Base-by-base conservation (phyloP, 2,797 vertebrate species). In the Martes flavigula region DNA sequence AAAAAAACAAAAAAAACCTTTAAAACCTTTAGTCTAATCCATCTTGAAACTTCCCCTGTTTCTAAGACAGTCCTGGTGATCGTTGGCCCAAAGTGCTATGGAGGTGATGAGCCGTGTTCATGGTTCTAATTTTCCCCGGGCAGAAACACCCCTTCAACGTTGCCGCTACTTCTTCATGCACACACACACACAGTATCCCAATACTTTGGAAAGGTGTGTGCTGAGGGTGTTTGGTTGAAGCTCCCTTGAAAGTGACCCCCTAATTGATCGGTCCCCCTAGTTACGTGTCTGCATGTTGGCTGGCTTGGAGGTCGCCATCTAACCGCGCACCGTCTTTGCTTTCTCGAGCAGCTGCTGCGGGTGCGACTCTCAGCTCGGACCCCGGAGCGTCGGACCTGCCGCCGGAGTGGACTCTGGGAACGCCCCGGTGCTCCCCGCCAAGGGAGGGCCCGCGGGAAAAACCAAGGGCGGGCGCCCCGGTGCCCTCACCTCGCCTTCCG, bases 401-500 rank as follows among this genome's bases (percentile, higher is more conserved):
- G 0, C 11, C 95, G 51, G 54, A 90, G 0, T 32, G 88, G 84
- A 64, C 58, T 86, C 40, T 87, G 87, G 96, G 93, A 93, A 70
- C 60, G 73, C 96, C 84, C 3, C 84, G 35, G 5, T 84, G 94
- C 62, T 77, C 23, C 21, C 56, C 56, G 51, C 81, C 58, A 27
- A 40, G 30, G 21, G 75, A 92, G 88, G 30, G 54, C 95, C 89
- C 91, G 6, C 46, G 72, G n/a, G 97, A 96, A 95, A 98, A 96
- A 81, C 98, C 95, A 38, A 96, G 90, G 0, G 0, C 78, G 77
- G 58, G 96, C 84, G 95, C 54, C 51, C 60, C 94, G 40, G 79
- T 98, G 91, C 98, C 99, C 72, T 98, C 99, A 95, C 99, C 99
- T 5, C 98, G 99, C 89, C 99, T 99, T 0, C 98, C 99, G 93